These are phyloP conservation scores for Temnopleurus reevesii DNA, from an alignment of 53 echinoderm and acorn worm genomes.

Conservation along the genomic window DNA sequence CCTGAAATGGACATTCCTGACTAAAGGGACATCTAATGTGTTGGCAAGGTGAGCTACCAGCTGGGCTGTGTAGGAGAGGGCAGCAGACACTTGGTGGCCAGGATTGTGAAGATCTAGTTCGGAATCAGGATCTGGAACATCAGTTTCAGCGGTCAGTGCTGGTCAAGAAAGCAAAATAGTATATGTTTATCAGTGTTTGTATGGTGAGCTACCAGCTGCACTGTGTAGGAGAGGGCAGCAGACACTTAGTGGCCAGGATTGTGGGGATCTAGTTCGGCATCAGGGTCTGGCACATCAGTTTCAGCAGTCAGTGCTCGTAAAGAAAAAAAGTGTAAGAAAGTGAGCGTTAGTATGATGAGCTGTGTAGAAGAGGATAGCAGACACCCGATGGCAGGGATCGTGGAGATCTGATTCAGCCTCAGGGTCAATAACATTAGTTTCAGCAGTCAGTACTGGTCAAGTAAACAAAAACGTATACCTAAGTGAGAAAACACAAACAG, in stretches of 20 bases:
- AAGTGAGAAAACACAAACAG: no score
- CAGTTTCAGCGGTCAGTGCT: slow-evolving; percentile 64
- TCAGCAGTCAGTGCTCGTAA: slow-evolving; percentile 62
- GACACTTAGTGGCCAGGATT: slow-evolving; percentile 86
- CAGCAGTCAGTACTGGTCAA: no score
- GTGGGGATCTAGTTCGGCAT: slow-evolving; percentile 76
- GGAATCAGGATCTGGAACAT: slow-evolving; percentile 68
- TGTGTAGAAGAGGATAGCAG: no score
- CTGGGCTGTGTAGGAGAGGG: slow-evolving; percentile 83
- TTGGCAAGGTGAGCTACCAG: slow-evolving; percentile 76
- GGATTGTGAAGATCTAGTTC: slow-evolving; percentile 87
- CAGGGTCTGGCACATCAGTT: slow-evolving; percentile 64
- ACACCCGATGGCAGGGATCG: no score
- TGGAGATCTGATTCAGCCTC: no score
- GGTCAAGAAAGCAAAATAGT: background rate
- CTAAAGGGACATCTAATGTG: slow-evolving; percentile 81
- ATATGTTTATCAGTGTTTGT: no score
- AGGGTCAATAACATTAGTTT: no score
- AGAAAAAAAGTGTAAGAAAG: no score
- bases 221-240: slow-evolving; percentile 69
- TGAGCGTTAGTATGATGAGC: no score
- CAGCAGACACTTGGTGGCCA: slow-evolving; percentile 80
- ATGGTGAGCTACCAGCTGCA: no score
- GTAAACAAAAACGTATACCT: no score
- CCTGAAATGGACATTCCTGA: slow-evolving; percentile 85